These are phyloP conservation scores for Epinotia ramella DNA, from an alignment of 2,888 invertebrate genomes.

Conservation along the genomic window DNA sequence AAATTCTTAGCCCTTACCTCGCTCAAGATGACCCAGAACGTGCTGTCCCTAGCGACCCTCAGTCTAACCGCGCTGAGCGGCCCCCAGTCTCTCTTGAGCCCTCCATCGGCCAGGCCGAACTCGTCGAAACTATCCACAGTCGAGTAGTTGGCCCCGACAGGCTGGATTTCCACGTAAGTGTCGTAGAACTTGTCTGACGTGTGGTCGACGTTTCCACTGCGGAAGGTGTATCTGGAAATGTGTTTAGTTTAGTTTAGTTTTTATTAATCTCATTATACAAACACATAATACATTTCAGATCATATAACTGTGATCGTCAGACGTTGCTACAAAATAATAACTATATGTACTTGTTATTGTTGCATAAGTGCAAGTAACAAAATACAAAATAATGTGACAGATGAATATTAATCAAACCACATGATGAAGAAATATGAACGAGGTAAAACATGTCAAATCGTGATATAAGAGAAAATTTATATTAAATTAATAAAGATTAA, in stretches of 20 bases:
- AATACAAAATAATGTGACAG: no score
- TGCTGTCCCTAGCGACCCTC: constrained; percentile 91
- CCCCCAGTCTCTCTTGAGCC: constrained; percentile 88
- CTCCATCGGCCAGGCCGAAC: constrained; percentile 92
- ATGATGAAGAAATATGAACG: no score
- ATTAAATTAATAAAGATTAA: no score
- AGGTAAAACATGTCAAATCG: no score
- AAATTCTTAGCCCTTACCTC: constrained; percentile 86
- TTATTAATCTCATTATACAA: no score
- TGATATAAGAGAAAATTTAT: no score
- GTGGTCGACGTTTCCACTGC: constrained; percentile 96
- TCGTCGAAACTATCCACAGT: constrained; percentile 91
- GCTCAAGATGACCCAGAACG: constrained; percentile 96
- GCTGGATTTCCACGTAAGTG: constrained; percentile 93
- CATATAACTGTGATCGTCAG: no score
- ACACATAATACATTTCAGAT: no score
- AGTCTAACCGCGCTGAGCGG: constrained; percentile 90
- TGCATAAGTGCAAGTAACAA: no score
- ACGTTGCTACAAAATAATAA: no score
- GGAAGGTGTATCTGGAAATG: constrained; percentile 89
- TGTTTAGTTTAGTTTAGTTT: not conserved
- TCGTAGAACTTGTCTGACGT: constrained; percentile 95
- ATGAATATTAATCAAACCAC: no score
- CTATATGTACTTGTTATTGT: no score
- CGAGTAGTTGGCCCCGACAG: constrained; percentile 87